phyloP scores from a whole-genome alignment of 2,797 vertebrate genomes.

The Menidia menidia region DNA sequence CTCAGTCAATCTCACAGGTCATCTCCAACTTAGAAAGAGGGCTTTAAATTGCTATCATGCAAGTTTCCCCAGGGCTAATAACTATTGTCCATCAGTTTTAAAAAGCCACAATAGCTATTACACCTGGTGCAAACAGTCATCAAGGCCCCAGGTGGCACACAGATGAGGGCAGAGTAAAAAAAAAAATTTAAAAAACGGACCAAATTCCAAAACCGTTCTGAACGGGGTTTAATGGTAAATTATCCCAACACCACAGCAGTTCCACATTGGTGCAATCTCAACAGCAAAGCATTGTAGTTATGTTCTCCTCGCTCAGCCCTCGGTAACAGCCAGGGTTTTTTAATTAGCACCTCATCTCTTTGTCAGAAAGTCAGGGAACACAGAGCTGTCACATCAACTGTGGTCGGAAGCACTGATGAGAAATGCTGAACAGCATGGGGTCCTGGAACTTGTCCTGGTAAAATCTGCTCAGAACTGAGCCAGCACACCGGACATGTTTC shows the following conservation, averaged over 20 bases:
- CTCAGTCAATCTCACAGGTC: too few species aligned
- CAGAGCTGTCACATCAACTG: constrained; percentile 36
- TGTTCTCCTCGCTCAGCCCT: neutral
- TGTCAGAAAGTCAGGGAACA: constrained; percentile 22
- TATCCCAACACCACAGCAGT: constrained; percentile 1
- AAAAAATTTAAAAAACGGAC: neutral
- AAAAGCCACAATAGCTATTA: too few species aligned
- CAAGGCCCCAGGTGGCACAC: too few species aligned
- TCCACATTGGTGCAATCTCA: constrained; percentile 3
- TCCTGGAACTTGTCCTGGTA: constrained; percentile 37
- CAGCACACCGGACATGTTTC: constrained; percentile 18
- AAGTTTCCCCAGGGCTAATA: too few species aligned
- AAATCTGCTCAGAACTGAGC: constrained; percentile 42
- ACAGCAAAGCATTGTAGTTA: constrained; percentile 9
- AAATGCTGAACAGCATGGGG: constrained; percentile 34
- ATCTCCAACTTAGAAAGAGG: too few species aligned
- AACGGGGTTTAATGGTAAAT: constrained; percentile 5
- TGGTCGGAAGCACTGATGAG: constrained; percentile 30
- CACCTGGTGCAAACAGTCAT: too few species aligned
- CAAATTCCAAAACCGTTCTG: neutral
- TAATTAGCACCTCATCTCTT: constrained; percentile 20
- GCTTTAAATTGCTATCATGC: too few species aligned
- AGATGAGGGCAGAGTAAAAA: neutral
- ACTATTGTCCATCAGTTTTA: too few species aligned
- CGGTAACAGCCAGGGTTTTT: constrained; percentile 13